Conservation (phyloP, 2,797 vertebrate genomes). For the Propithecus deckenii region DNA sequence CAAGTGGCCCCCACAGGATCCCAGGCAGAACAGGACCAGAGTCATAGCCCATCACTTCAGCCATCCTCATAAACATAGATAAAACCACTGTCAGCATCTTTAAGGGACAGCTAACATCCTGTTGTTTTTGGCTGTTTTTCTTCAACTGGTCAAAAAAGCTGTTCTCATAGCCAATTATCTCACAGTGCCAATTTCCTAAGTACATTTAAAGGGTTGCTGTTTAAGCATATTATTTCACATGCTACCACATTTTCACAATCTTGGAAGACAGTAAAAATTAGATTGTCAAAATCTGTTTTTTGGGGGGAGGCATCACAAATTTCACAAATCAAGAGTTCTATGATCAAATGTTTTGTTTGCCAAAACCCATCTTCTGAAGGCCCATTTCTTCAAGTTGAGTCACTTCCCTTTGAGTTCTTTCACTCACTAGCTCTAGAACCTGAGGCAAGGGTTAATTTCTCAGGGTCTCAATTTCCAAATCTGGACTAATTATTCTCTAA, state of each 20-base stretch:
- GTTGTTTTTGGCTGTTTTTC: slow-evolving; percentile 59
- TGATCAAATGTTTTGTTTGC: background rate
- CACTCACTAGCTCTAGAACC: background rate
- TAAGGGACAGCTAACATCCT: slow-evolving; percentile 58
- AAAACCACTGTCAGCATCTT: slow-evolving; percentile 41
- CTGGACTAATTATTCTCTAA: background rate
- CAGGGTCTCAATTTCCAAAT: background rate
- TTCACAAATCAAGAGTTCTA: background rate
- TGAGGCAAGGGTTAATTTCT: background rate
- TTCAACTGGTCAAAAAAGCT: slow-evolving; percentile 55
- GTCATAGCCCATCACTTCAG: background rate
- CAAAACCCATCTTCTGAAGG: background rate
- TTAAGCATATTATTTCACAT: slow-evolving; percentile 47
- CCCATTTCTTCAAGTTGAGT: background rate
- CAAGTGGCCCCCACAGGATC: background rate
- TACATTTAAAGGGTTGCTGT: slow-evolving; percentile 55
- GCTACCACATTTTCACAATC: slow-evolving; percentile 33
- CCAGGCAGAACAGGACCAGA: background rate
- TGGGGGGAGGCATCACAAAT: background rate
- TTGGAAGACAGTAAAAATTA: slow-evolving; percentile 41
- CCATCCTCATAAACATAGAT: background rate
- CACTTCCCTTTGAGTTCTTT: background rate
- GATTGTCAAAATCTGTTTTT: slow-evolving; percentile 24
- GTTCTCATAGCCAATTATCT: slow-evolving; percentile 39
- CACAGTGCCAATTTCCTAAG: slow-evolving; percentile 47